Evolutionary conservation across 1,140 invertebrate genomes (phyloP), one percentile per base, ranked within the genome.

Genomic region (Cephus cinctus): DNA sequence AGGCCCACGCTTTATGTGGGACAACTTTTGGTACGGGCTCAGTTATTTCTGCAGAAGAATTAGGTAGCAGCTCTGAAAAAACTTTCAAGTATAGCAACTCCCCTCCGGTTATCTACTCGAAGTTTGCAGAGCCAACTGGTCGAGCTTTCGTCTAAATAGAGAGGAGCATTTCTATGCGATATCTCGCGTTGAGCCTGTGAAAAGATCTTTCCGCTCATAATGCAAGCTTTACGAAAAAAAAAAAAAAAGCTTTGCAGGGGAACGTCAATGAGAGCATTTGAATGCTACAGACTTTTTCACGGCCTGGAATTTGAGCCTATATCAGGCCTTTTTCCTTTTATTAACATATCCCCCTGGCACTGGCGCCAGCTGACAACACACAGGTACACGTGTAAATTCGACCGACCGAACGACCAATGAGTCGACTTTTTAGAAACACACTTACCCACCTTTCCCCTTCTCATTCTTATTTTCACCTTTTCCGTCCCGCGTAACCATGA

Each of bases 111-210:
- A 56, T 43, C 43, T 39, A 31, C 34, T 52, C 53, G 34, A 50
- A 35, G 57, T 56, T 60, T 53, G 40, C 21, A 11, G 6, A 42
- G 14, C 43, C 25, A 41, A 46, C 40, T 23, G 40, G 20, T 18
- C 14, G 46, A 23, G 1, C 23, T 39, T 3, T 23, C 21, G 16
- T 16, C 27, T 48, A 62, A 59, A 62, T 62, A 62, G 38, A 62
- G 40, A 32, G 43, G 19, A 43, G 35, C 53, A 39, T 62, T 63
- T 63, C 56, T 50, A 43, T 53, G 59, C 46, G 32, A 51, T 49
- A 62, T 59, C 47, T 63, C 31, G 25, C 25, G 46, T 44, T 35
- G 31, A 41, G 39, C 25, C 43, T 31, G 25, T 56, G 44, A 62
- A 62, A 62, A 61, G 56, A 54, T 50, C 50, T 25, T 49, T 20